Evolutionary conservation across 2,888 invertebrate species (phyloP).

Genomic region (Helobdella robusta): DNA sequence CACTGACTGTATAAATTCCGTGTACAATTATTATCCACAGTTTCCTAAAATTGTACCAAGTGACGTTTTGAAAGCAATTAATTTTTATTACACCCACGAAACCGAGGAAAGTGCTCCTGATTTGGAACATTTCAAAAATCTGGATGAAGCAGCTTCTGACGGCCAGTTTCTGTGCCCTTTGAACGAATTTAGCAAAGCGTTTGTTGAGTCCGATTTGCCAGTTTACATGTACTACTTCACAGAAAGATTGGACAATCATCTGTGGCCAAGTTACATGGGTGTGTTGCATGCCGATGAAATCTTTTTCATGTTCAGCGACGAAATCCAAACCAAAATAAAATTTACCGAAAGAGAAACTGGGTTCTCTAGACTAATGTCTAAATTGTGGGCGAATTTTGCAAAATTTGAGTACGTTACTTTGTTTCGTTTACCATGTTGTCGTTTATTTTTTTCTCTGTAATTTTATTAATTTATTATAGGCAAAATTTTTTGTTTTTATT

Average conservation of each 20-base stretch:
- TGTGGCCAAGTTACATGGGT: conserved; percentile 90
- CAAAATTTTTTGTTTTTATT: too few species aligned
- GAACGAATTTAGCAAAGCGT: conserved; percentile 79
- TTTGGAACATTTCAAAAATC: too few species aligned
- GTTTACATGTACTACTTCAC: conserved; percentile 82
- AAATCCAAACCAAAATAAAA: conserved; percentile 69
- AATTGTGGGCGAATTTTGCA: conserved; percentile 56
- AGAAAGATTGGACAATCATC: conserved; percentile 66
- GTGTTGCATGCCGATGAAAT: conserved; percentile 92
- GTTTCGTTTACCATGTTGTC: not conserved
- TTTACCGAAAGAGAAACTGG: conserved; percentile 74
- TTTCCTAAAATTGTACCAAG: conserved; percentile 57
- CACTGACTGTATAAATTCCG: conserved; percentile 64
- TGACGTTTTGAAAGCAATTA: conserved; percentile 67
- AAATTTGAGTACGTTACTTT: conserved; percentile 37
- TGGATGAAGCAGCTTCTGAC: conserved; percentile 87
- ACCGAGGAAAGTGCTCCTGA: conserved; percentile 72
- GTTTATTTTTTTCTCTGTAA: too few species aligned
- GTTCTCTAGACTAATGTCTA: conserved; percentile 77
- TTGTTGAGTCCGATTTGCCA: conserved; percentile 76
- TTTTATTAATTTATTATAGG: too few species aligned
- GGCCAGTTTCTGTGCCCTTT: conserved; percentile 89
- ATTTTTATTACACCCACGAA: conserved; percentile 88
- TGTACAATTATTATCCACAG: conserved; percentile 63
- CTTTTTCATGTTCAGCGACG: conserved; percentile 80